Evolutionary conservation across 2,113 vertebrate species (phyloP).

Genomic region (Podiceps cristatus): DNA sequence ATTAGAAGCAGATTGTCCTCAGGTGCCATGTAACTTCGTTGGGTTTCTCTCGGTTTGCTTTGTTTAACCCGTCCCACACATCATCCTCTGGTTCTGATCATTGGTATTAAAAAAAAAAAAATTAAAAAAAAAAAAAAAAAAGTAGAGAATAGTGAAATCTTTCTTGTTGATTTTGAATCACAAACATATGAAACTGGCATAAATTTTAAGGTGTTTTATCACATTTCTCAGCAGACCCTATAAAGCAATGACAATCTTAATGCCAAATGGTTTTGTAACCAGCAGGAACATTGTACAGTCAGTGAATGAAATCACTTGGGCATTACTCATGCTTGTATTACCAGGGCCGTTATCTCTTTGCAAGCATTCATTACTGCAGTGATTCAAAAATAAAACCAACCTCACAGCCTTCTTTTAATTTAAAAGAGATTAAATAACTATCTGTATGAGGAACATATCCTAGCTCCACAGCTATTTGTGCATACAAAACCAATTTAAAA

Average conservation of each 20-base stretch:
- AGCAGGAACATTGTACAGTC: not conserved
- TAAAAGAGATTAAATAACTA: slow-evolving; percentile 44
- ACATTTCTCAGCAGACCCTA: not conserved
- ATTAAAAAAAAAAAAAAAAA: not conserved
- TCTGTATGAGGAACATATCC: not conserved
- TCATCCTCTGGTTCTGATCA: not conserved
- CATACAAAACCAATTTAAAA: slow-evolving; percentile 41
- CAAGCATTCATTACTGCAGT: not conserved
- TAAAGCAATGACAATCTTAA: not conserved
- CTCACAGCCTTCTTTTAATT: slow-evolving; percentile 24
- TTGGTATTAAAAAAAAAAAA: not conserved
- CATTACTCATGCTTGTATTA: not conserved
- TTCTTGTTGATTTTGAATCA: not conserved
- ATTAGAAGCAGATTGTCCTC: not conserved
- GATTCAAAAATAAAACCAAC: slow-evolving; percentile 40
- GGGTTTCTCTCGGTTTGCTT: not conserved
- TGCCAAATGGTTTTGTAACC: not conserved
- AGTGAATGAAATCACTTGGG: not conserved
- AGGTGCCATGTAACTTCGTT: not conserved
- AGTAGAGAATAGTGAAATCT: not conserved
- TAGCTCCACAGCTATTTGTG: not conserved
- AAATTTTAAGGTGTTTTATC: not conserved
- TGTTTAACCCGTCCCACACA: not conserved
- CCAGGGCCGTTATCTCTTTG: not conserved
- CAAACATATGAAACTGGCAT: not conserved